Conservation (phyloP, 2,113 vertebrate genomes). For the Neomonachus schauinslandi region DNA sequence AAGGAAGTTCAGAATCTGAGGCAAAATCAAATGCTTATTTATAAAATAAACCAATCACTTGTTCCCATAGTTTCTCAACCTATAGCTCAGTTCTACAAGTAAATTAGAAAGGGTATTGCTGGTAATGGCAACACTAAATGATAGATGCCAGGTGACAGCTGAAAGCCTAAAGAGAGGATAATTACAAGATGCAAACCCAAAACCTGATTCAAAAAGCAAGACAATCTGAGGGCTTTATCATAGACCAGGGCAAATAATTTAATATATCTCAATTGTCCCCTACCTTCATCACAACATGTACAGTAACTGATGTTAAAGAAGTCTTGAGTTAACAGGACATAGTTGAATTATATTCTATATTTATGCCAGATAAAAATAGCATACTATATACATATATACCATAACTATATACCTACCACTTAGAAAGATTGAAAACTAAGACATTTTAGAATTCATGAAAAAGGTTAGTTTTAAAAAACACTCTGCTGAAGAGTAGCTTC, state of each 20-base stretch:
- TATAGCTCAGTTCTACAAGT: background rate
- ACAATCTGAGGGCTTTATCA: background rate
- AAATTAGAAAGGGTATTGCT: conserved; percentile 40
- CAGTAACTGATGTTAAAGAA: background rate
- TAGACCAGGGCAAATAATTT: background rate
- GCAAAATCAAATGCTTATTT: conserved; percentile 43
- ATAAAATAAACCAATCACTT: conserved; percentile 39
- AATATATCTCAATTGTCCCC: background rate
- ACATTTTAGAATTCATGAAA: conserved; percentile 40
- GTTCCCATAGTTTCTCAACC: background rate
- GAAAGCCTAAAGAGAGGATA: background rate
- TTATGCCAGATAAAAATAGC: background rate
- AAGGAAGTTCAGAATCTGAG: conserved; percentile 13
- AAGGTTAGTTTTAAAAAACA: conserved; percentile 3
- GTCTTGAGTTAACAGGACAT: background rate
- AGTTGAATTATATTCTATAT: background rate
- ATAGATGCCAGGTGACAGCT: background rate
- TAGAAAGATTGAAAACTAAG: conserved; percentile 21
- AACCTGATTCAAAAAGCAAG: conserved; percentile 29
- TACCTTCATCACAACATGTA: background rate
- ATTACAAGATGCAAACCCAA: conserved; percentile 1
- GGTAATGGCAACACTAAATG: conserved; percentile 41
- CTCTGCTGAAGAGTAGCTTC: background rate
- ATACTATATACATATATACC: background rate
- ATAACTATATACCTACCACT: background rate